These are phyloP conservation scores for Tromatobia lineatoria DNA, from an alignment of 2,888 invertebrate species.

Conservation along the genomic window DNA sequence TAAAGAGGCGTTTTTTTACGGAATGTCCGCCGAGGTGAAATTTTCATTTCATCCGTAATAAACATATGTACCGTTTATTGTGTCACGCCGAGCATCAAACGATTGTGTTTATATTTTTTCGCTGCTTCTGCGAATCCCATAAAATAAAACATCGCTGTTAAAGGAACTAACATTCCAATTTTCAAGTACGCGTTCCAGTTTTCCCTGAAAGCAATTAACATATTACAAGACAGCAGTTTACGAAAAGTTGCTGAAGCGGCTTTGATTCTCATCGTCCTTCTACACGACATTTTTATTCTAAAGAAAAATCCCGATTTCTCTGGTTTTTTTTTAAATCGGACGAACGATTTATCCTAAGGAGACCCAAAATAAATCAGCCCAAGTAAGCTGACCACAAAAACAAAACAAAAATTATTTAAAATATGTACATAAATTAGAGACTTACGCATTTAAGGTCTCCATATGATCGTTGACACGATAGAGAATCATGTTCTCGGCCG, in stretches of 20 bases:
- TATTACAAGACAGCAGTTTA: background rate
- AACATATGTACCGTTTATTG: background rate
- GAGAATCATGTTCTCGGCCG: background rate
- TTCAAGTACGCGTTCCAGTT: background rate
- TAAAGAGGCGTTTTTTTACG: background rate
- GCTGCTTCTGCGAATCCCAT: background rate
- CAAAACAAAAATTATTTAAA: too few relatives aligned
- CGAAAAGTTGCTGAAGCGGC: background rate
- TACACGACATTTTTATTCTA: background rate
- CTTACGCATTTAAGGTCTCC: background rate
- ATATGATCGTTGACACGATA: background rate
- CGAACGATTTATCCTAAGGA: too few relatives aligned
- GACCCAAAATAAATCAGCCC: too few relatives aligned
- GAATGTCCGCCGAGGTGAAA: background rate
- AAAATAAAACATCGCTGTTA: background rate
- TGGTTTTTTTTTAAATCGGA: too few relatives aligned
- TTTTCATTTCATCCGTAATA: background rate
- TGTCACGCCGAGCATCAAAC: background rate
- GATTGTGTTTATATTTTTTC: slow-evolving; percentile 1
- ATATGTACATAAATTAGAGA: background rate
- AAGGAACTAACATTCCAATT: background rate
- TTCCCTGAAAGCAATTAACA: background rate
- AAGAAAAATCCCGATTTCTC: background rate
- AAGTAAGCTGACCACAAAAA: too few relatives aligned
- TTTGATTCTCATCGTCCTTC: background rate